Evolutionary conservation across 2,888 invertebrate species (phyloP).

Genomic region (Sarcophaga caerulescens): DNA sequence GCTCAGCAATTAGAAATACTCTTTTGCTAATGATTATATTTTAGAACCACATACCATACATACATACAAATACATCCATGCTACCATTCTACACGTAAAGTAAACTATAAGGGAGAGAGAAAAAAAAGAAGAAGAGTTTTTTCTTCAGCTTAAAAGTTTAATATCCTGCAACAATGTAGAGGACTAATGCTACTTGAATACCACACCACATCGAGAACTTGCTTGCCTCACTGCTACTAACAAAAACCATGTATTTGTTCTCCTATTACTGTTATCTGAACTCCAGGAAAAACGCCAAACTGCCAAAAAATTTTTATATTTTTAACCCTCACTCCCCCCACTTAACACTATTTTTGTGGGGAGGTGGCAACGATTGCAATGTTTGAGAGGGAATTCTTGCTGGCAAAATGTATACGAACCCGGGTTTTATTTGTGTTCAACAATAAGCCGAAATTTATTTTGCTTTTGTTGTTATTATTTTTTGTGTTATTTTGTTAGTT

Average conservation of each 20-base stretch:
- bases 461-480: background rate
- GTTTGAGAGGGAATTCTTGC: background rate
- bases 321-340: background rate
- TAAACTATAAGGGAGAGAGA: background rate
- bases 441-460: conserved; percentile 51
- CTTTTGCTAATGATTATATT: conserved; percentile 46
- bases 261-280: conserved; percentile 13
- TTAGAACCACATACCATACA: background rate
- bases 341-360: background rate
- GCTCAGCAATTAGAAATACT: conserved; percentile 27
- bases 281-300: conserved; percentile 3
- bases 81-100: background rate
- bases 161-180: conserved; percentile 49
- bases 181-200: background rate
- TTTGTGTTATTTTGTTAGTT: conserved; percentile 32
- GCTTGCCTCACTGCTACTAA: background rate
- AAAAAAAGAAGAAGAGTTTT: background rate
- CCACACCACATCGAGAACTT: background rate
- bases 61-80: background rate
- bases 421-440: background rate
- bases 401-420: background rate
- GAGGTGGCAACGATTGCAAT: too few relatives aligned
- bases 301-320: background rate
- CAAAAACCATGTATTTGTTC: background rate
- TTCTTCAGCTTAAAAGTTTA: conserved; percentile 14